Percentiles rank a stretch among this genome's conserved stretches.
phyloP scores from a whole-genome alignment of 1,140 invertebrate species.

The Drosophila yakuba region DNA sequence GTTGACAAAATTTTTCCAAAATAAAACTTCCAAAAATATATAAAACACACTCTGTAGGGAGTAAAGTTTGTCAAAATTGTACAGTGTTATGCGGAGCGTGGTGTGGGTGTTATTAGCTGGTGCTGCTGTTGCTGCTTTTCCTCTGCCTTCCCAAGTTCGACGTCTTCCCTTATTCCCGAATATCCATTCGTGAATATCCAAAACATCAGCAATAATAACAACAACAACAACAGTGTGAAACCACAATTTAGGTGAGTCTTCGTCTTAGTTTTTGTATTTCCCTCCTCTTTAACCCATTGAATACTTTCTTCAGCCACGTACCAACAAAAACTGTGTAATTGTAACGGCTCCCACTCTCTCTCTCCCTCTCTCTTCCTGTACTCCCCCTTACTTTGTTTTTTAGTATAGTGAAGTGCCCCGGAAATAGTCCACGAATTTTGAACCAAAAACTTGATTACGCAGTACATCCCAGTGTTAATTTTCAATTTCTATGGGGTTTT shows the following conservation, averaged over 20 bases:
- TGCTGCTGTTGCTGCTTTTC: slow-evolving; percentile 51
- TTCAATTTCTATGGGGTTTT: slow-evolving; percentile 63
- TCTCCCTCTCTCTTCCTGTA: slow-evolving; percentile 3
- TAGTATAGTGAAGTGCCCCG: slow-evolving; percentile 17
- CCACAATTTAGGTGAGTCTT: slow-evolving; percentile 68
- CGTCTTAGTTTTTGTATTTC: slow-evolving; percentile 10
- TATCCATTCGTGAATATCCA: slow-evolving; percentile 51
- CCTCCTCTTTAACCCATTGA: not conserved
- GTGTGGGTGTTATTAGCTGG: slow-evolving; percentile 54
- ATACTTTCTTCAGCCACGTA: slow-evolving; percentile 31
- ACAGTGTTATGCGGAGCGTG: slow-evolving; percentile 64
- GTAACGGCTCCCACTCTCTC: slow-evolving; percentile 40
- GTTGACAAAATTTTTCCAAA: slow-evolving; percentile 46
- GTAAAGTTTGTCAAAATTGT: slow-evolving; percentile 23
- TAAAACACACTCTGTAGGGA: slow-evolving; percentile 7
- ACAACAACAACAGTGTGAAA: slow-evolving; percentile 32
- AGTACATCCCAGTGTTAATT: slow-evolving; percentile 52
- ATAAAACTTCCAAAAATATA: slow-evolving; percentile 17
- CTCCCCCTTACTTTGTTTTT: not conserved
- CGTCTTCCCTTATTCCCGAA: slow-evolving; percentile 1
- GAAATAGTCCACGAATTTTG: slow-evolving; percentile 61
- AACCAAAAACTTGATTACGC: slow-evolving; percentile 76
- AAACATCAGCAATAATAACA: slow-evolving; percentile 21
- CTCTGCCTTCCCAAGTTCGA: slow-evolving; percentile 33
- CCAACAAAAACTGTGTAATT: slow-evolving; percentile 66